Base-by-base conservation (phyloP, 2,888 invertebrate species). In the Toxonevra muliebris region DNA sequence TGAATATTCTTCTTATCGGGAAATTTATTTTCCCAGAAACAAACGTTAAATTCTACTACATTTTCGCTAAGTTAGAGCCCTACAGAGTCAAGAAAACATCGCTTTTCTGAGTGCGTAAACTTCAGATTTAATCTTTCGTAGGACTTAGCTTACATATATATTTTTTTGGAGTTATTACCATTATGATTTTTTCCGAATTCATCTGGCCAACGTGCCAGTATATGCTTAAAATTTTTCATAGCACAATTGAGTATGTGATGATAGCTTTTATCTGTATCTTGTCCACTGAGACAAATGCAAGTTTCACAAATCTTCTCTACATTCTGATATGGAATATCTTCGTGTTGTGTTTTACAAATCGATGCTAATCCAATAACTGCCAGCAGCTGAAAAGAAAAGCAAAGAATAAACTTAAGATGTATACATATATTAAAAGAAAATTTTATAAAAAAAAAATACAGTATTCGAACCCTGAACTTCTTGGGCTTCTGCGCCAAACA, bases 191-290 rank as follows among this genome's bases (percentile, higher is more conserved):
- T 73, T 2, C 79, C 83, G 69, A 84, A 84, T 60, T 83, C 77
- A 0, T 69, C 53, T 0, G 86, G 86, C 85, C 85, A 85, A 30
- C 80, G 79, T 0, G 84, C 77, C 40, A 85, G 71, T 15, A 85
- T 82, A 52, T 85, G 84, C 43, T 78, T 76, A 17, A 86, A 83
- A 54, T 79, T 79, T 70, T 78, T 80, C 62, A 72, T 73, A 1
- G 79, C 75, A 67, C 85, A 85, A 66, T 80, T 80, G 11, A 85
- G 73, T 4, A 79, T 72, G 57, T 80, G 76, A 68, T 82, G 80
- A 9, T 72, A 59, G 1, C 72, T 72, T 19, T 73, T 74, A 17
- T 75, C 75, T 20, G 57, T 74, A 53, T 82, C 80, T 70, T 78
- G 75, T n/a, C 73, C 70, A 15, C 71, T 73, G 19, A 79, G 69